Evolutionary conservation across 64 coral and sea anemone species (phyloP).

Genomic region (Dendronephthya gigantea): DNA sequence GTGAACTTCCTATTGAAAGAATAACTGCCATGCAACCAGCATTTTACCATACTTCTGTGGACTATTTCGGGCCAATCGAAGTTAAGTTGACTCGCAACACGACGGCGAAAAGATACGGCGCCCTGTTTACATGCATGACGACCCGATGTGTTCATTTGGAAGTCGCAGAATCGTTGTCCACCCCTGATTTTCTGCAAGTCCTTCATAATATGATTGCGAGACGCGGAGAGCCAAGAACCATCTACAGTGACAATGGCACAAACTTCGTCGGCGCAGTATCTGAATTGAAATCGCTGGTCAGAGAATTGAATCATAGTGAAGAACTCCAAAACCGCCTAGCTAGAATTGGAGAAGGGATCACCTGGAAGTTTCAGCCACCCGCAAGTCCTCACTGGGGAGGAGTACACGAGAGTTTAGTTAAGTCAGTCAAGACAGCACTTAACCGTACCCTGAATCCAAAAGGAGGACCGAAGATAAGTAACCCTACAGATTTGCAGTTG

Average conservation of each 20-base stretch:
- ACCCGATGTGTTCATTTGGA: background rate
- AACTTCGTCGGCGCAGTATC: background rate
- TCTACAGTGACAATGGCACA: constrained; percentile 6
- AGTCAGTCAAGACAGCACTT: constrained; percentile 1
- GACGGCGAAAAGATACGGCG: background rate
- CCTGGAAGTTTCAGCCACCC: background rate
- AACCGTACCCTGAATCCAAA: background rate
- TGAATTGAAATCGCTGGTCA: background rate
- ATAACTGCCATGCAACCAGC: background rate
- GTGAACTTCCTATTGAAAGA: background rate
- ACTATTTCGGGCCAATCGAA: background rate
- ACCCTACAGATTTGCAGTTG: background rate
- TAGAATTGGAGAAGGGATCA: background rate
- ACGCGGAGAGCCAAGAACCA: background rate
- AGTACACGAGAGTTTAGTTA: constrained; percentile 4
- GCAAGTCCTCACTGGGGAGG: constrained; percentile 12
- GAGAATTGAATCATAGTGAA: background rate
- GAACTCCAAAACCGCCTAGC: background rate
- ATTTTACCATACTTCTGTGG: background rate
- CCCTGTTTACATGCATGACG: background rate
- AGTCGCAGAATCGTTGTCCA: background rate
- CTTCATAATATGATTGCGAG: background rate
- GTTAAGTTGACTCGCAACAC: background rate
- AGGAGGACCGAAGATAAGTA: background rate
- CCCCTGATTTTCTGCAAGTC: background rate